A percentile compares a stretch with the other conserved stretches of the same genome.
phyloP scores from a whole-genome alignment of 2,797 vertebrate species.

The Paratrypauchen microcephalus region DNA sequence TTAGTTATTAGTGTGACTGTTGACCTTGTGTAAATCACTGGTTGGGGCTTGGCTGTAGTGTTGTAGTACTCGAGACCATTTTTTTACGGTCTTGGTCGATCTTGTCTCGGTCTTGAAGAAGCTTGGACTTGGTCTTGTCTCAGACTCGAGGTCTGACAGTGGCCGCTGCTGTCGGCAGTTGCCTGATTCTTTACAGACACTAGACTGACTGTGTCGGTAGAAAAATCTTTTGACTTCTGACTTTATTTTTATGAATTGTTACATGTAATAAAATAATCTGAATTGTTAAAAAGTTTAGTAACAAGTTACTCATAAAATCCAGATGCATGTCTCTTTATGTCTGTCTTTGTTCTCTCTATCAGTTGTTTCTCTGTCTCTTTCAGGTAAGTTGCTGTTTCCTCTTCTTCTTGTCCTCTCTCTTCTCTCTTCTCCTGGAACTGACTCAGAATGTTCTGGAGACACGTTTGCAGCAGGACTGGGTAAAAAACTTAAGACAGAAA shows the following conservation, averaged over 20 bases:
- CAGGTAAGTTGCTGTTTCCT: conserved; percentile 5
- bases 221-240: too few species aligned
- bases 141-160: too few species aligned
- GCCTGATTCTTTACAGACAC: not conserved
- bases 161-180: too few species aligned
- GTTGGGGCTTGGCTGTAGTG: not conserved
- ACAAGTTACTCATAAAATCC: not conserved
- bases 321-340: not conserved
- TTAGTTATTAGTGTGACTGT: not conserved
- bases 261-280: too few species aligned
- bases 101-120: too few species aligned
- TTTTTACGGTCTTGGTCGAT: too few species aligned
- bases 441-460: not conserved
- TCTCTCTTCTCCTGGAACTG: not conserved
- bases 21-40: conserved; percentile 1
- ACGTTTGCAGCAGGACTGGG: not conserved
- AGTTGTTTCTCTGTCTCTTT: not conserved
- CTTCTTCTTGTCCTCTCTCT: not conserved
- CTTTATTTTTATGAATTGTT: too few species aligned
- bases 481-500: not conserved
- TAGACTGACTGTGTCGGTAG: conserved; percentile 7
- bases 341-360: not conserved
- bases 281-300: too few species aligned
- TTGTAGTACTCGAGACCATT: too few species aligned
- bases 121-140: too few species aligned